Evolutionary conservation across 2,113 vertebrate species (phyloP).

Genomic region (Solea senegalensis): DNA sequence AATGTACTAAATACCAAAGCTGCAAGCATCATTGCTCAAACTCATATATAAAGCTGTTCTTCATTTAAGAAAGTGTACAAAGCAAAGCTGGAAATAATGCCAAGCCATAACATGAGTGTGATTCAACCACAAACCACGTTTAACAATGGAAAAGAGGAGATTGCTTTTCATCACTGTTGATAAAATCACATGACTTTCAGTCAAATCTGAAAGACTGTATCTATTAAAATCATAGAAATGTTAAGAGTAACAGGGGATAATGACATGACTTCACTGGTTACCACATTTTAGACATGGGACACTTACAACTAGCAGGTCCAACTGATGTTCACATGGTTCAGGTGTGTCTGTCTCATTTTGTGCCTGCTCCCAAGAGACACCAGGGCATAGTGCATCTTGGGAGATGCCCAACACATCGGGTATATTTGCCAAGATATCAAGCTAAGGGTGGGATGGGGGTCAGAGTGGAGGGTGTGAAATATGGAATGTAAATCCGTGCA

Average conservation of each 20-base stretch:
- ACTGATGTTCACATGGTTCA: slow-evolving; percentile 76
- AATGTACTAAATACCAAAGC: slow-evolving; percentile 1
- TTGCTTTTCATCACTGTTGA: too few relatives aligned
- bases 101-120: not conserved
- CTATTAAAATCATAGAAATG: not conserved
- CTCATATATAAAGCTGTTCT: not conserved
- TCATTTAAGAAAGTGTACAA: not conserved
- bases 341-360: slow-evolving; percentile 57
- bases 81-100: too few relatives aligned
- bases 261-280: not conserved
- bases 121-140: not conserved
- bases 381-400: slow-evolving; percentile 72
- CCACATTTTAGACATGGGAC: slow-evolving; percentile 14
- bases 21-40: not conserved
- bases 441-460: slow-evolving; percentile 73
- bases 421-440: slow-evolving; percentile 87
- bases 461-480: slow-evolving; percentile 39
- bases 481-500: slow-evolving; percentile 67
- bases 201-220: too few relatives aligned
- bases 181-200: too few relatives aligned
- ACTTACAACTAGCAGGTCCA: slow-evolving; percentile 83
- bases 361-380: slow-evolving; percentile 61
- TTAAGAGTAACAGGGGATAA: slow-evolving; percentile 11
- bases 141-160: not conserved
- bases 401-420: slow-evolving; percentile 80